Evolutionary conservation across 2,113 vertebrate species (phyloP).

Genomic region (Etheostoma cragini): DNA sequence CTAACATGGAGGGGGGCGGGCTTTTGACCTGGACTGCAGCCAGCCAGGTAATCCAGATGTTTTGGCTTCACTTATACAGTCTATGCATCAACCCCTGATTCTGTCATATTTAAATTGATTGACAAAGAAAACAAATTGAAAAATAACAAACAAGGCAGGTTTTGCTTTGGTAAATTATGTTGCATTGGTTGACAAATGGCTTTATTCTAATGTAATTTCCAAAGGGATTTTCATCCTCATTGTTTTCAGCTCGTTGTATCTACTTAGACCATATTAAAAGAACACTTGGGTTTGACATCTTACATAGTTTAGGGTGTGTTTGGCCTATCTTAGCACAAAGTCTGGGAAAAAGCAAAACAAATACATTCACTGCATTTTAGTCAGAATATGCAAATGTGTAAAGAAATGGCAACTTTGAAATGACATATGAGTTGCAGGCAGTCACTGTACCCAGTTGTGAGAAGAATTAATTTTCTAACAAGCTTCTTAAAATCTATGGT

Average conservation of each 20-base stretch:
- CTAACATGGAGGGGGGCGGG: too few relatives aligned
- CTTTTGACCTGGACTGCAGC: too few relatives aligned
- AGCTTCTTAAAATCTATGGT: not conserved
- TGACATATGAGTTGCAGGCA: not conserved
- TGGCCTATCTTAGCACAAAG: not conserved
- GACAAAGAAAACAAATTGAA: not conserved
- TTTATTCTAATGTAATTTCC: not conserved
- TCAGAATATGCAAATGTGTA: not conserved
- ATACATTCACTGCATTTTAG: not conserved
- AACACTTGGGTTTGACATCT: not conserved
- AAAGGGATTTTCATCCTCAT: not conserved
- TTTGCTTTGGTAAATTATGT: not conserved
- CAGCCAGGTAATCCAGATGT: too few relatives aligned
- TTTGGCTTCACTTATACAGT: too few relatives aligned
- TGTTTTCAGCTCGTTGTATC: constrained; percentile 7
- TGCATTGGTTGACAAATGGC: not conserved
- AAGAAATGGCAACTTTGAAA: not conserved
- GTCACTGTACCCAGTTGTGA: not conserved
- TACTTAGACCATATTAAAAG: not conserved
- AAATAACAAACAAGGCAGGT: not conserved
- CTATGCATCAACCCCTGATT: too few relatives aligned
- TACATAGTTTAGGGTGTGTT: not conserved
- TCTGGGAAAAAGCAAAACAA: not conserved
- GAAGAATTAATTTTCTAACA: too few relatives aligned
- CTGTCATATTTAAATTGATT: not conserved